Conservation (phyloP, 2,113 vertebrate genomes). For the Thamnophis sirtalis region DNA sequence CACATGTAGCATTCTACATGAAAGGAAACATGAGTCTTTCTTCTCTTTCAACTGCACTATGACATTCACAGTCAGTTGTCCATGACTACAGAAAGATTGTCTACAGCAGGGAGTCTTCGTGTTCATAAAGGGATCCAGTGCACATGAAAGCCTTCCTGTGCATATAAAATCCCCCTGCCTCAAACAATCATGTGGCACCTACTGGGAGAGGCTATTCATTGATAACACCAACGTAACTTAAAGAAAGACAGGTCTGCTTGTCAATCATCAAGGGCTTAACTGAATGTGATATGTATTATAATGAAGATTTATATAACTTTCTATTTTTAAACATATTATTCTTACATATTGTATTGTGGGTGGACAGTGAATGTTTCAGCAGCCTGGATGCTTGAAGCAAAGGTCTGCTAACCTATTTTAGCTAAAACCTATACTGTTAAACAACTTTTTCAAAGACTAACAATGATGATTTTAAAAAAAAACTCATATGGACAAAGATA, state of each 20-base stretch:
- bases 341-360: background rate
- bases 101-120: background rate
- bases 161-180: background rate
- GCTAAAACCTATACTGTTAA: background rate
- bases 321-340: background rate
- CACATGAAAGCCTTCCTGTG: background rate
- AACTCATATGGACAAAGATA: background rate
- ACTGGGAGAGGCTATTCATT: background rate
- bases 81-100: background rate
- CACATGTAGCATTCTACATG: background rate
- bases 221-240: background rate
- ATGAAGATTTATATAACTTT: background rate
- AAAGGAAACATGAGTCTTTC: background rate
- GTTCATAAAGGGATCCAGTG: background rate
- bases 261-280: background rate
- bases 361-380: background rate
- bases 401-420: background rate
- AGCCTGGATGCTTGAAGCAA: background rate
- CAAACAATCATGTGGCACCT: background rate
- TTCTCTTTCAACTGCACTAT: background rate
- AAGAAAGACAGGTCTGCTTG: background rate
- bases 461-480: background rate
- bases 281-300: background rate
- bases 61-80: background rate
- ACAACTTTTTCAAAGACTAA: background rate